Percentiles rank a stretch among this genome's conserved stretches.
These are phyloP conservation scores for Aleadryas rufinucha DNA, from an alignment of 2,113 vertebrate genomes.

Conservation along the genomic window DNA sequence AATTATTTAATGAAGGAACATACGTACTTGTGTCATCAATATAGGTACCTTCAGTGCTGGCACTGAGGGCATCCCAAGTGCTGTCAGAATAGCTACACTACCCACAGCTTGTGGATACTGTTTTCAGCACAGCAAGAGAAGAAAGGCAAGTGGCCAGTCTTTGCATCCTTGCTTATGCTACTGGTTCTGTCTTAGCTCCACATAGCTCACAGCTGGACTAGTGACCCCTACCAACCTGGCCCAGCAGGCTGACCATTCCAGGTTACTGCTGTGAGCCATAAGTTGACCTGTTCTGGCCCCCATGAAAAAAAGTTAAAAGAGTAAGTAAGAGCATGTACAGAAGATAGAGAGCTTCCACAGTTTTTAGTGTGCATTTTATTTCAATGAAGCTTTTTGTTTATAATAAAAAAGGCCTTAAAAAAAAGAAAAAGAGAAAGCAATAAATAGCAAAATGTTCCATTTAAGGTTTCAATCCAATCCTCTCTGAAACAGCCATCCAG, in stretches of 20 bases:
- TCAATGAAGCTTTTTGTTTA: background rate
- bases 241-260: background rate
- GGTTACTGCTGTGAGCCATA: background rate
- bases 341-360: background rate
- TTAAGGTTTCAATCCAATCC: background rate
- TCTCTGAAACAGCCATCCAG: background rate
- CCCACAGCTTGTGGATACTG: background rate
- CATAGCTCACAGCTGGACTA: rapidly evolving
- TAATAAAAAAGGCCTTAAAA: background rate
- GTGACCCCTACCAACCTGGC: background rate
- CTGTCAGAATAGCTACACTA: background rate
- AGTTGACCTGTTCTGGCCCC: rapidly evolving
- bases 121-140: background rate
- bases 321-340: background rate
- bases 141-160: background rate
- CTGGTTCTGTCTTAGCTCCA: background rate
- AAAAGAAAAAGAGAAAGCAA: background rate
- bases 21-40: background rate
- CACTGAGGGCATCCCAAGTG: background rate
- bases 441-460: background rate
- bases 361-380: background rate
- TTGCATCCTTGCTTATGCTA: background rate
- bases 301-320: background rate
- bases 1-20: background rate
- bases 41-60: background rate